A percentile compares a stretch with the other conserved stretches of the same genome.
Conservation (phyloP, 2,113 vertebrate genomes). For the Mixornis gularis region DNA sequence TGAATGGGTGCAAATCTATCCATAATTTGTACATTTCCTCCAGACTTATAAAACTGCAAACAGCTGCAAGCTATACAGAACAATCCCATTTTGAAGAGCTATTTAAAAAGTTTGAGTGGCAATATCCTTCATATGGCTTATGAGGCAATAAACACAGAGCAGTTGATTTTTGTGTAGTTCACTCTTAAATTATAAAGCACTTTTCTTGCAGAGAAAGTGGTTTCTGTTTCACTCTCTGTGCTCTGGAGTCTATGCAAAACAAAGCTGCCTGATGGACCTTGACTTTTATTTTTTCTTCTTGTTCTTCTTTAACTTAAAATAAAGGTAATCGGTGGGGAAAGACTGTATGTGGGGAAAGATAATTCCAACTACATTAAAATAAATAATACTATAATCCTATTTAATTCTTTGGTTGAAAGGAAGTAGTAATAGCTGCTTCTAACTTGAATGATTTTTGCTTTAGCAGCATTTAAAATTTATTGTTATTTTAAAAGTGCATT, state of each 20-base stretch:
- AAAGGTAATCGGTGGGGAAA: background rate
- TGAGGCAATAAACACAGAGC: background rate
- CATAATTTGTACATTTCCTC: constrained; percentile 13
- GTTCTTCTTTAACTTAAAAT: background rate
- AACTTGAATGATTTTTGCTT: background rate
- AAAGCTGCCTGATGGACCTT: background rate
- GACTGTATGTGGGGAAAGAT: background rate
- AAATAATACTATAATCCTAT: background rate
- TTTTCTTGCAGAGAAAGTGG: background rate
- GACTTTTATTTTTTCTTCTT: background rate
- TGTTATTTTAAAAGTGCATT: background rate
- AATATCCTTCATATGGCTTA: background rate
- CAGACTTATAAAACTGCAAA: background rate
- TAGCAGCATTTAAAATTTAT: background rate
- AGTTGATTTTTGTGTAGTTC: constrained; percentile 10
- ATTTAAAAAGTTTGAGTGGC: constrained; percentile 21
- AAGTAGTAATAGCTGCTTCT: background rate
- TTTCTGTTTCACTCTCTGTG: background rate
- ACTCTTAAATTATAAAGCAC: background rate
- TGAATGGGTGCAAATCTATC: background rate
- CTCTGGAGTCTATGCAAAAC: background rate
- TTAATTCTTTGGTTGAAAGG: background rate
- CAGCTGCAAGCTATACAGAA: constrained; percentile 7
- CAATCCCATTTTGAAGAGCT: background rate
- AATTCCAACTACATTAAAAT: background rate